These are phyloP conservation scores for Australoheros facetus DNA, from an alignment of 2,797 vertebrate genomes.

Conservation along the genomic window DNA sequence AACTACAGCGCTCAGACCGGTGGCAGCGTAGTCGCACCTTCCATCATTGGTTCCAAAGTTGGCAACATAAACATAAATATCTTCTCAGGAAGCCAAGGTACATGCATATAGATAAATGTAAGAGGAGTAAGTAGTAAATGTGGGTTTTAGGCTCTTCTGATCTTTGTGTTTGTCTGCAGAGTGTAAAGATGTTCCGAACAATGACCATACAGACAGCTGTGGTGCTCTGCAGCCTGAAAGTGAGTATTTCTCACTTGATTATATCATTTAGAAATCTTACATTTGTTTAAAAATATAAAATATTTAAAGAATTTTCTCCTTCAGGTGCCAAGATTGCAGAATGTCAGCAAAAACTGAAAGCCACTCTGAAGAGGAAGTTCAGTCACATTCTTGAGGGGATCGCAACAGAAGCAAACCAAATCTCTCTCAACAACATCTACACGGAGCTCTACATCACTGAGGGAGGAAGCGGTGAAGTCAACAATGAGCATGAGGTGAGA, in stretches of 20 bases:
- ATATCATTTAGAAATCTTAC: neutral
- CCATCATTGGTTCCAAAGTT: slow-evolving; percentile 37
- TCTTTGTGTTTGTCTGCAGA: slow-evolving; percentile 27
- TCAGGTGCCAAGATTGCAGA: slow-evolving; percentile 35
- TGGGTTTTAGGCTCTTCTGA: neutral
- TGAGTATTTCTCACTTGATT: slow-evolving; percentile 27
- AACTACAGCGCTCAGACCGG: slow-evolving; percentile 43
- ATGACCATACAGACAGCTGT: neutral
- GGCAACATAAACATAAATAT: slow-evolving; percentile 53
- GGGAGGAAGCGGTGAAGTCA: slow-evolving; percentile 53
- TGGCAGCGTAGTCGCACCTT: slow-evolving; percentile 51
- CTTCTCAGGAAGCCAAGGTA: slow-evolving; percentile 36
- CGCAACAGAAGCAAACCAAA: neutral
- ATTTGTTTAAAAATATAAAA: neutral
- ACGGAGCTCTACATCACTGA: slow-evolving; percentile 71
- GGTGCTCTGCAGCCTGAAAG: slow-evolving; percentile 1
- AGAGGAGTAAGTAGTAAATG: neutral
- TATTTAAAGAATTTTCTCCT: neutral
- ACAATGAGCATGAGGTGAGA: slow-evolving; percentile 71
- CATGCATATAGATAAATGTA: neutral
- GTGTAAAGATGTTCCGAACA: neutral
- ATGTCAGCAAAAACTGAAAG: slow-evolving; percentile 56
- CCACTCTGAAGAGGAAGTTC: slow-evolving; percentile 48
- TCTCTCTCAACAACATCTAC: slow-evolving; percentile 63
- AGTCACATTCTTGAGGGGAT: slow-evolving; percentile 46